Evolutionary conservation across 2,888 invertebrate species (phyloP), one percentile per base, ranked within the genome.

Genomic region (Calameuta filiformis): DNA sequence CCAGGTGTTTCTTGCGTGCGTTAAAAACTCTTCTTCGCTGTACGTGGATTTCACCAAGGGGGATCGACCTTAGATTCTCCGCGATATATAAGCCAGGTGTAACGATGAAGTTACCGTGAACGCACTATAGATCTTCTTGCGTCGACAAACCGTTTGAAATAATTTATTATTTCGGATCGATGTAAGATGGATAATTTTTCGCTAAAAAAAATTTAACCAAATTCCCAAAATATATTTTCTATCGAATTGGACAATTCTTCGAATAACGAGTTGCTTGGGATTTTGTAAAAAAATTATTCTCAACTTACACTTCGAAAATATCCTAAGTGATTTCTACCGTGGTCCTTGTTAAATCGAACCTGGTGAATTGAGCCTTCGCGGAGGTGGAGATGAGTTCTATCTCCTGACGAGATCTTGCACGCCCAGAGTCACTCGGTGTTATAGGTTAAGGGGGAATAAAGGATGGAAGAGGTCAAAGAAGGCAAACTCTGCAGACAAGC

Each of bases 361-460:
- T 56, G 56, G 56, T 56, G 56, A 56, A 56, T 56, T 56, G 56
- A 56, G 56, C 23, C 56, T 56, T 56, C 56, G 23, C 9, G 56
- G 56, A 23, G 56, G 56, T 56, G 56, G 56, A 56, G 56, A 56
- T 56, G 56, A 56, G 23, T 9, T 23, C 56, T 35, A 31, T 76
- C 37, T 76, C 69, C 71, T 30, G 33, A 75, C 75, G 75, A 35
- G 75, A 75, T 75, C 75, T 75, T 69, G 35, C 37, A 71, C 34
- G 33, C 71, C 31, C 71, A 71, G 33, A 71, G 31, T 34, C 33
- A 4, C 30, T 12, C 71, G 15, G 71, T 71, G 71, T 71, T 31
- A 71, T 34, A 71, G 71, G 56, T 56, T 56, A 56, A 40, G 9
- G 56, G 56, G 23, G 56, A 56, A 56, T 56, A 56, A 23, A 56